Percentiles rank a stretch among this genome's conserved stretches.
Evolutionary conservation across 1,140 invertebrate genomes (phyloP).

Genomic region (roundworm (Caenorhabditis elegans)): DNA sequence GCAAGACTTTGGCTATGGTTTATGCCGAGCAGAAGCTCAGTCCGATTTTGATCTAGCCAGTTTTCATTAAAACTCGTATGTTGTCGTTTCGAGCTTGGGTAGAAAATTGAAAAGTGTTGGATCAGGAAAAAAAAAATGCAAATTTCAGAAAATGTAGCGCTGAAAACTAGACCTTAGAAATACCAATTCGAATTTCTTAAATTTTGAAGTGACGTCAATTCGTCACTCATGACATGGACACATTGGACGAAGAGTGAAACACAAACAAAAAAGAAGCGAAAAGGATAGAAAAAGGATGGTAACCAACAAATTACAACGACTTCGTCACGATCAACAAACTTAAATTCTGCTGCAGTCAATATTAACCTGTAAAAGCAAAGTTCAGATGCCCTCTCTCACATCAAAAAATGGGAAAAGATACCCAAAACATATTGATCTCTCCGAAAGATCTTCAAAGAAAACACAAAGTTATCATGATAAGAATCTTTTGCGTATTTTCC

Average conservation of each 20-base stretch:
- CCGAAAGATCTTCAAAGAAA: not conserved
- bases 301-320: not conserved
- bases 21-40: no score
- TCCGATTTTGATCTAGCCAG: no score
- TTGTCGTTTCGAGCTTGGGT: no score
- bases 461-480: not conserved
- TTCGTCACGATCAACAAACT: not conserved
- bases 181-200: not conserved
- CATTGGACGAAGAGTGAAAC: constrained; percentile 28
- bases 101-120: no score
- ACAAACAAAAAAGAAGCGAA: not conserved
- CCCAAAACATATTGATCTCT: not conserved
- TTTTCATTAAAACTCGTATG: no score
- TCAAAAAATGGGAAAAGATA: no score
- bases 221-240: not conserved
- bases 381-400: not conserved
- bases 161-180: no score
- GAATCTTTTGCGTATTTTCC: not conserved
- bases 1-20: no score
- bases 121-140: no score
- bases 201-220: not conserved
- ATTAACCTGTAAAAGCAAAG: not conserved
- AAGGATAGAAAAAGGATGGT: not conserved
- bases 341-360: not conserved
- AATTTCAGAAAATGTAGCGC: no score